Conservation (phyloP, 2,888 invertebrate species). For the Eurois occulta region DNA sequence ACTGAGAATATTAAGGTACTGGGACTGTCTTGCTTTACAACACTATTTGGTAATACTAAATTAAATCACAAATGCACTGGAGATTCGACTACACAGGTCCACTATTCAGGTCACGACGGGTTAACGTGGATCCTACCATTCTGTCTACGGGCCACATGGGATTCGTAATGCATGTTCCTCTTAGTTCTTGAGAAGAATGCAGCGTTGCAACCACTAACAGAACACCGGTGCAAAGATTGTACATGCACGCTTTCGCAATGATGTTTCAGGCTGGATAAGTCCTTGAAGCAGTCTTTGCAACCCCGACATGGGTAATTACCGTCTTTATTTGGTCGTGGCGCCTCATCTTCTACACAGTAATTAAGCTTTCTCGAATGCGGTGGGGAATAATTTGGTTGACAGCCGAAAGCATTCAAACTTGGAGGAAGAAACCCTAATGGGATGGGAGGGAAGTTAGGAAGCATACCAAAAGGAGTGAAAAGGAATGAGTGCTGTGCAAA, state of each 20-base stretch:
- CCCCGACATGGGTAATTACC: constrained; percentile 93
- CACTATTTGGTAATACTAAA: constrained; percentile 84
- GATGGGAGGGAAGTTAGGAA: constrained; percentile 87
- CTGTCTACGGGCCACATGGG: constrained; percentile 88
- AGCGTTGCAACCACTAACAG: constrained; percentile 94
- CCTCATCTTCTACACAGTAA: constrained; percentile 92
- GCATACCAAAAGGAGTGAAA: constrained; percentile 87
- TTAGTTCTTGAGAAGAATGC: constrained; percentile 95
- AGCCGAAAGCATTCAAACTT: constrained; percentile 83
- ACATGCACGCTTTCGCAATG: constrained; percentile 93
- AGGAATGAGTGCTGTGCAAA: constrained; percentile 87
- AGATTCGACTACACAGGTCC: constrained; percentile 66
- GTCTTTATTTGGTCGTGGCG: constrained; percentile 92
- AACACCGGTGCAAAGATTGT: constrained; percentile 93
- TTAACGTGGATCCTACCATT: constrained; percentile 79
- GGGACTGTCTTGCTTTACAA: constrained; percentile 70
- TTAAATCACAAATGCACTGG: constrained; percentile 87
- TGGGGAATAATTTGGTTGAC: constrained; percentile 83
- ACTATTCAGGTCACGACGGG: constrained; percentile 81
- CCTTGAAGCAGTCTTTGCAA: constrained; percentile 92
- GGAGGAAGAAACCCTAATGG: constrained; percentile 87
- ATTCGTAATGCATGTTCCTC: constrained; percentile 94
- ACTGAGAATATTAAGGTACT: constrained; percentile 79
- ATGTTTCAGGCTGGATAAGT: constrained; percentile 91
- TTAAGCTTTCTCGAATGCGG: constrained; percentile 85